Percentiles rank a stretch among this genome's conserved stretches.
phyloP scores from a whole-genome alignment of 92 coral and sea anemone species.

The Siderastrea siderea region DNA sequence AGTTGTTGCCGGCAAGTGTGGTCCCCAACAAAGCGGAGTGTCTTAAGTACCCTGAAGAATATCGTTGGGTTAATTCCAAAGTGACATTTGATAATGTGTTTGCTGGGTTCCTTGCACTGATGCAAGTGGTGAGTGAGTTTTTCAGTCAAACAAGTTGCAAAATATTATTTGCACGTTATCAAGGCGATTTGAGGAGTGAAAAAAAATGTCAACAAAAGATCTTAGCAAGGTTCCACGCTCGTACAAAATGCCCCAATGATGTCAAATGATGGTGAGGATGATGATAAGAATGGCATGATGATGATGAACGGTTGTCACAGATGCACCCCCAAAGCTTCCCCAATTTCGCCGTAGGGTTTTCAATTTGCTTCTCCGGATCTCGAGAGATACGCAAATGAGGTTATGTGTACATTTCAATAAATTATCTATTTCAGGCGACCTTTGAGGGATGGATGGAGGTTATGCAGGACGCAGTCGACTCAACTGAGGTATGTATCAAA shows the following conservation, averaged over 20 bases:
- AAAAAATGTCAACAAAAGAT: too few species aligned
- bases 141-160: neutral
- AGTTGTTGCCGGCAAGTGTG: conserved; percentile 38
- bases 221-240: too few species aligned
- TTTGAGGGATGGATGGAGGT: conserved; percentile 98
- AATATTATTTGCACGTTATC: too few species aligned
- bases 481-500: conserved; percentile 72
- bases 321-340: too few species aligned
- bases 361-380: too few species aligned
- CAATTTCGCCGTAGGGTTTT: too few species aligned
- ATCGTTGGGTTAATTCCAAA: conserved; percentile 90
- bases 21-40: conserved; percentile 65
- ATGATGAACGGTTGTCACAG: too few species aligned
- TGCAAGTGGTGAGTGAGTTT: conserved; percentile 84
- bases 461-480: conserved; percentile 94
- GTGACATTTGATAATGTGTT: conserved; percentile 92
- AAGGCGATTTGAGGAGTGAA: neutral
- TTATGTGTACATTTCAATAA: too few species aligned
- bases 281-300: too few species aligned
- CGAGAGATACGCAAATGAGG: too few species aligned
- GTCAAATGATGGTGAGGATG: too few species aligned
- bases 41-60: conserved; percentile 56
- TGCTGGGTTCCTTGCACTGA: conserved; percentile 84
- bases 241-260: too few species aligned
- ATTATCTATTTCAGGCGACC: conserved; percentile 74